These are phyloP conservation scores for Sterna hirundo DNA, from an alignment of 2,113 vertebrate genomes.

Conservation along the genomic window DNA sequence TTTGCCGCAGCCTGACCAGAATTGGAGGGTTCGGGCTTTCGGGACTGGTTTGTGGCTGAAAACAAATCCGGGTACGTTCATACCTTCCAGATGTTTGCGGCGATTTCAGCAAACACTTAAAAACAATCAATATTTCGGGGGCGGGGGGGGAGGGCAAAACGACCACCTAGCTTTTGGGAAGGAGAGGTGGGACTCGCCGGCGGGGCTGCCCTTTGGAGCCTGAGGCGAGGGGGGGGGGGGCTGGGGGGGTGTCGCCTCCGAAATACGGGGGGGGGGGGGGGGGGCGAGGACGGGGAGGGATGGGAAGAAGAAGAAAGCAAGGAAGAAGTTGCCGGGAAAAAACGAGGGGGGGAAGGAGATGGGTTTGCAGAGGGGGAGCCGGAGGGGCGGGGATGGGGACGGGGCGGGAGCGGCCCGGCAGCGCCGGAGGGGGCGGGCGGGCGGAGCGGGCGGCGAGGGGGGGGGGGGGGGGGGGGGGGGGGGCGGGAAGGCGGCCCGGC, in stretches of 20 bases:
- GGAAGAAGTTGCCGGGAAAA: not conserved
- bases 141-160: no score
- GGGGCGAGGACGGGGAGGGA: not conserved
- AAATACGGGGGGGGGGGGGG: not conserved
- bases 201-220: not conserved
- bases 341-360: not conserved
- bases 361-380: not conserved
- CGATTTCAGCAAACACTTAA: not conserved
- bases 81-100: conserved; percentile 42
- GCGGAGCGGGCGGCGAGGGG: not conserved
- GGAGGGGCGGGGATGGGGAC: not conserved
- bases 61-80: conserved; percentile 30
- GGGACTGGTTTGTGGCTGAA: conserved; percentile 18
- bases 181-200: not conserved
- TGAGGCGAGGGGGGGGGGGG: no score
- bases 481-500: not conserved
- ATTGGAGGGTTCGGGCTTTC: not conserved
- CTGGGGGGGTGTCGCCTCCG: not conserved
- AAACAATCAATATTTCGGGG: not conserved
- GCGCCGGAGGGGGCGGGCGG: not conserved
- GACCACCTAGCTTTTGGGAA: not conserved
- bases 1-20: conserved; percentile 13
- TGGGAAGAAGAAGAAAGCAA: no score
- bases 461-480: not conserved
- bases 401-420: not conserved